Evolutionary conservation across 2,888 invertebrate species (phyloP).

Genomic region (Ichneumoninae sp.): DNA sequence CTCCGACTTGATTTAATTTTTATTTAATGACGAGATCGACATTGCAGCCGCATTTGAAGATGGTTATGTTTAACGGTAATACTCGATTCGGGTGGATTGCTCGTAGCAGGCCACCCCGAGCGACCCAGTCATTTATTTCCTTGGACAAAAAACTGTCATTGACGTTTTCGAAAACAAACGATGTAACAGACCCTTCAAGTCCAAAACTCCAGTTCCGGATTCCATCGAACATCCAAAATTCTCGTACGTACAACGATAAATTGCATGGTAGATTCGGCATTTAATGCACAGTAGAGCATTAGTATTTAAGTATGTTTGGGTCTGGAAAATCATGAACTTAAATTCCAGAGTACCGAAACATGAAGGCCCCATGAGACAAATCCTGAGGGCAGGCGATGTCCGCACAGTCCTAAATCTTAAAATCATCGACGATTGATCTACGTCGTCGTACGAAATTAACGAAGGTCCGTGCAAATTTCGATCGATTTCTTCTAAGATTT

Average conservation of each 20-base stretch:
- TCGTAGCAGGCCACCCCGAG: constrained; percentile 50
- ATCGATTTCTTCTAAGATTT: not conserved
- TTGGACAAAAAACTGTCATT: constrained; percentile 46
- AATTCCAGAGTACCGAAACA: constrained; percentile 65
- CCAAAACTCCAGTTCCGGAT: constrained; percentile 56
- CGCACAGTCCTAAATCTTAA: constrained; percentile 31
- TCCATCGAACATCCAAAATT: constrained; percentile 67
- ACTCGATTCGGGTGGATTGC: constrained; percentile 32
- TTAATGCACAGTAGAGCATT: not conserved
- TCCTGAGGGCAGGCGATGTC: constrained; percentile 33
- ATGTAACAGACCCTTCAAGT: constrained; percentile 58
- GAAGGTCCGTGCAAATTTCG: constrained; percentile 32
- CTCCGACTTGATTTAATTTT: not conserved
- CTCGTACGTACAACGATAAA: constrained; percentile 60
- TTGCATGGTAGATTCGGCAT: not conserved
- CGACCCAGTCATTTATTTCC: constrained; percentile 56
- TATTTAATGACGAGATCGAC: constrained; percentile 1
- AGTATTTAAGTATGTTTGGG: not conserved
- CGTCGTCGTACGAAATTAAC: constrained; percentile 1
- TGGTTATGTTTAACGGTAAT: constrained; percentile 54
- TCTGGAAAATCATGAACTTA: constrained; percentile 16
- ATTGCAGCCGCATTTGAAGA: constrained; percentile 42
- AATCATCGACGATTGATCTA: constrained; percentile 1
- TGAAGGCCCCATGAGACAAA: constrained; percentile 48
- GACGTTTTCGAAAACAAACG: constrained; percentile 64